Evolutionary conservation across 2,113 vertebrate species (phyloP).

Genomic region (Eulemur macaco): DNA sequence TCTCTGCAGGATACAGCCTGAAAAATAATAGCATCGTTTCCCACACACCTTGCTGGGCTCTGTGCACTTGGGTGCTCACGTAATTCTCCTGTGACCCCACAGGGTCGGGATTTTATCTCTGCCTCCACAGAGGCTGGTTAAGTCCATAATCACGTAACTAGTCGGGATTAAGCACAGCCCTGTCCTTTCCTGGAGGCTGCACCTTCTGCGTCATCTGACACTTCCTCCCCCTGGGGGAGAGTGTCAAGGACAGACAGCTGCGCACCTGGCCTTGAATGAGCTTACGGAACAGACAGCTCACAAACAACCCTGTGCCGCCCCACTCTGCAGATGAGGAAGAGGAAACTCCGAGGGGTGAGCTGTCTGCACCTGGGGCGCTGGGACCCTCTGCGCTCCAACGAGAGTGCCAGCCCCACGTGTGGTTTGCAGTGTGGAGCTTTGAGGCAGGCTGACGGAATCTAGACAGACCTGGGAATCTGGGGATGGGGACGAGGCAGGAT

Average conservation of each 20-base stretch:
- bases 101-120: neutral
- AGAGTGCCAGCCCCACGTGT: neutral
- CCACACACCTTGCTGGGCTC: neutral
- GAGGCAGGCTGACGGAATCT: too few relatives aligned
- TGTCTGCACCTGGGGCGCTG: rapidly evolving
- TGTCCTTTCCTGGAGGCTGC: neutral
- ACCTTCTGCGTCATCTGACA: rapidly evolving
- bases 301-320: neutral
- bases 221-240: neutral
- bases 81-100: neutral
- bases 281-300: too few relatives aligned
- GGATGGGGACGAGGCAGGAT: rapidly evolving
- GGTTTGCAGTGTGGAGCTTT: neutral
- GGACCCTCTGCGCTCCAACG: neutral
- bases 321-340: too few relatives aligned
- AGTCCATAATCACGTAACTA: neutral
- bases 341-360: neutral
- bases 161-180: neutral
- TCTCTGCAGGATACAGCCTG: neutral
- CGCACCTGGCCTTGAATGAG: neutral
- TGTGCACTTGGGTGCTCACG: rapidly evolving
- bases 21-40: rapidly evolving
- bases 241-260: neutral
- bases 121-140: too few relatives aligned
- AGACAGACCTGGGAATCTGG: neutral